Evolutionary conservation across 2,797 vertebrate species (phyloP).

Genomic region (Pangasius sanitwongsei): DNA sequence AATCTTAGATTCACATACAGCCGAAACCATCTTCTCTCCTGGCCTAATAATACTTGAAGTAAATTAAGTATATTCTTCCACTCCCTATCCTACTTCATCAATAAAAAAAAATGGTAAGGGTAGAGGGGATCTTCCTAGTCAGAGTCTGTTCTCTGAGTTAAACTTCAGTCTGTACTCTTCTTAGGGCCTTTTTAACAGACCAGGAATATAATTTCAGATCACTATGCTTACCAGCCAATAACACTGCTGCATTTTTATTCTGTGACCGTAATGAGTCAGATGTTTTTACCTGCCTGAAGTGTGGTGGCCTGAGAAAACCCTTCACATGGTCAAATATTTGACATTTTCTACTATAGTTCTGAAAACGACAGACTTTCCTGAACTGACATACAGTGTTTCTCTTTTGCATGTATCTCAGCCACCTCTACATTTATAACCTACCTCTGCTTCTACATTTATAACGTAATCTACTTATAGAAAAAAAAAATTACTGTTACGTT

Average conservation of each 20-base stretch:
- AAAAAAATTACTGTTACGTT: background rate
- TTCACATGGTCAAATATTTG: background rate
- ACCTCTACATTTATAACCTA: background rate
- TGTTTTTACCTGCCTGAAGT: background rate
- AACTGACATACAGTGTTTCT: background rate
- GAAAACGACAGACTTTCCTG: background rate
- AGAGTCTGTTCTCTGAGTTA: background rate
- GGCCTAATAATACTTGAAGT: constrained; percentile 36
- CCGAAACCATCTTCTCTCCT: constrained; percentile 1
- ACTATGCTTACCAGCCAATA: background rate
- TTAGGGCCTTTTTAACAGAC: background rate
- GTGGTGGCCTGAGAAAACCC: background rate
- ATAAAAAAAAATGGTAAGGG: background rate
- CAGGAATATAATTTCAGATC: background rate
- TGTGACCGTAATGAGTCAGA: background rate
- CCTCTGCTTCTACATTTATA: no score
- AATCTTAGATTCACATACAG: background rate
- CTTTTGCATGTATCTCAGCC: background rate
- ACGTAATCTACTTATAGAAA: no score
- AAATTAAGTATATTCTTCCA: background rate
- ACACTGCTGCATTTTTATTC: background rate
- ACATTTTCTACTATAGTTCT: background rate
- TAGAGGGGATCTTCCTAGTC: background rate
- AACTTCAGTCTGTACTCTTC: background rate
- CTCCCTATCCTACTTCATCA: background rate